A percentile compares a stretch with the other conserved stretches of the same genome.
These are phyloP conservation scores for Trypoxylus dichotomus DNA, from an alignment of 1,140 invertebrate species.

Conservation along the genomic window DNA sequence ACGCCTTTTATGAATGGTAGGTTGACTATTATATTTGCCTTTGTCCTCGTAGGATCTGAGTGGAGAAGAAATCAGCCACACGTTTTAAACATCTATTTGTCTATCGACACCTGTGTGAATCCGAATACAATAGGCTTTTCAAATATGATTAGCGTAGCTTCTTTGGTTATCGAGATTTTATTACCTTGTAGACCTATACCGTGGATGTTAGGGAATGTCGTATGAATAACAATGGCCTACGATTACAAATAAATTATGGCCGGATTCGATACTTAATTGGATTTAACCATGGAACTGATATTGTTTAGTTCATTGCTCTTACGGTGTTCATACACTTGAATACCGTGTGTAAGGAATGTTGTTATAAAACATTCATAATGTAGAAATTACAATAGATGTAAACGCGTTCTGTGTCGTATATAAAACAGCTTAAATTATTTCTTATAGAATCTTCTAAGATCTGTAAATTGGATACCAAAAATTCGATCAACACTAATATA, in stretches of 20 bases:
- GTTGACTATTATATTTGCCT: neutral
- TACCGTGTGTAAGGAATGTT: too few relatives aligned
- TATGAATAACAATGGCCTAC: neutral
- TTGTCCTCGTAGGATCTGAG: neutral
- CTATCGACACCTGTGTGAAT: neutral
- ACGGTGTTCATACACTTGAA: too few relatives aligned
- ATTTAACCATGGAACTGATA: neutral
- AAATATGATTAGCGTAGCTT: neutral
- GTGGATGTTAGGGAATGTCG: neutral
- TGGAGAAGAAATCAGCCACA: neutral
- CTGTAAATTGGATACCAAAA: too few relatives aligned
- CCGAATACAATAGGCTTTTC: neutral
- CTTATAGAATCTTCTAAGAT: too few relatives aligned
- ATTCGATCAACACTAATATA: too few relatives aligned
- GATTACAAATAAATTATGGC: neutral
- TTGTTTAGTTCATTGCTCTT: neutral
- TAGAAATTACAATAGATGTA: too few relatives aligned
- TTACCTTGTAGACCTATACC: neutral
- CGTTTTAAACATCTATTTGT: neutral
- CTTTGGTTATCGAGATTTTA: neutral
- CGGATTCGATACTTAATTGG: neutral
- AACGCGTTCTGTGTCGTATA: too few relatives aligned
- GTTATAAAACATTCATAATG: too few relatives aligned
- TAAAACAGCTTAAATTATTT: too few relatives aligned
- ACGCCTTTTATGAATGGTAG: constrained; percentile 1